Conservation (phyloP, 2,888 invertebrate genomes). For the Drosophila gaucha region DNA sequence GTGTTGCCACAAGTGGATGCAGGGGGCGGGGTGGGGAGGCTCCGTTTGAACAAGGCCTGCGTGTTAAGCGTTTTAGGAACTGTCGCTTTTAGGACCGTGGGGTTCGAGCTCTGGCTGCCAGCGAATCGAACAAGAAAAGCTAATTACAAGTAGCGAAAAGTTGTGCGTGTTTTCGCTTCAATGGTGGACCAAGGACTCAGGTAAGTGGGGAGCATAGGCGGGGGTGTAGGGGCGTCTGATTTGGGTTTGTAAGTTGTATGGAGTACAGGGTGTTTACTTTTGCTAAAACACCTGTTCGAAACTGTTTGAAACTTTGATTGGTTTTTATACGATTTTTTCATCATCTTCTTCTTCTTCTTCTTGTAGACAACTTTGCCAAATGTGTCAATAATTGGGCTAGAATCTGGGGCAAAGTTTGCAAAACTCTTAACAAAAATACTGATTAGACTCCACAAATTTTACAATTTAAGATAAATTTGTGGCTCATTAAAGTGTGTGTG, state of each 20-base stretch:
- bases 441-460: slow-evolving; percentile 6
- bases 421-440: slow-evolving; percentile 25
- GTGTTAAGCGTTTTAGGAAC: slow-evolving; percentile 65
- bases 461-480: slow-evolving; percentile 12
- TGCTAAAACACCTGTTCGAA: slow-evolving; percentile 68
- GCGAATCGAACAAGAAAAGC: slow-evolving; percentile 79
- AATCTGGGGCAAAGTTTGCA: slow-evolving; percentile 35
- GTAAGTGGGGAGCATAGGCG: slow-evolving; percentile 1
- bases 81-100: slow-evolving; percentile 46
- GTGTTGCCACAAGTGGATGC: slow-evolving; percentile 28
- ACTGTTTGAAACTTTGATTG: slow-evolving; percentile 75
- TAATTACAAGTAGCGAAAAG: slow-evolving; percentile 78
- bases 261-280: slow-evolving; percentile 8
- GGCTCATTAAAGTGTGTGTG: background rate
- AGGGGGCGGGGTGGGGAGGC: background rate
- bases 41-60: slow-evolving; percentile 42
- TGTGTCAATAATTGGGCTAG: slow-evolving; percentile 71
- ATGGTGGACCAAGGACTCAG: slow-evolving; percentile 47
- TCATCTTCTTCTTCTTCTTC: background rate
- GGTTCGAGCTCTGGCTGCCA: slow-evolving; percentile 53
- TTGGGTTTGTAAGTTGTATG: slow-evolving; percentile 9
- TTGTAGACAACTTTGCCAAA: slow-evolving; percentile 44
- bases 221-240: slow-evolving; percentile 14
- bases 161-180: slow-evolving; percentile 70
- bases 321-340: slow-evolving; percentile 63